Evolutionary conservation across 2,888 invertebrate genomes (phyloP).

Genomic region (Harpalus rubripes): DNA sequence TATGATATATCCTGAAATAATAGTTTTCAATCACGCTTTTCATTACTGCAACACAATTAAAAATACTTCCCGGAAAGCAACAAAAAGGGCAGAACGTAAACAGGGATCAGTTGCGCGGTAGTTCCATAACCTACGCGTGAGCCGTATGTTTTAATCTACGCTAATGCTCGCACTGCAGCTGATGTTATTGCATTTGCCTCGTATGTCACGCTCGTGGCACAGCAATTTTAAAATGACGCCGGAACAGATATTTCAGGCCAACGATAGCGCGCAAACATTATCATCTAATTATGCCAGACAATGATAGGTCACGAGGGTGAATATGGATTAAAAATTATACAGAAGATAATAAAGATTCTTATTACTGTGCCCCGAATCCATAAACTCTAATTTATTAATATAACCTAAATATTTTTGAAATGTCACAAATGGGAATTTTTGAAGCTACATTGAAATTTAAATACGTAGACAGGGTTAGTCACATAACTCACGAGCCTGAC

Average conservation of each 20-base stretch:
- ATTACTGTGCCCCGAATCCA: no score
- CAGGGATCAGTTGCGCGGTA: not conserved
- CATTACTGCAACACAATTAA: not conserved
- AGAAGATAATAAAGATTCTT: no score
- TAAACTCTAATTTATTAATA: no score
- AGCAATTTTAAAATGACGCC: not conserved
- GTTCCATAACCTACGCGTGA: not conserved
- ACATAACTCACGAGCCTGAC: no score
- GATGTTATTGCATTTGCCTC: constrained; percentile 1
- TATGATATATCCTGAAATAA: no score
- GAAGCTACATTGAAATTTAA: no score
- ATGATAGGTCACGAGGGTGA: not conserved
- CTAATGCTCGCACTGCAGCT: not conserved
- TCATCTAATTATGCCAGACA: not conserved
- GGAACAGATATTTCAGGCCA: not conserved
- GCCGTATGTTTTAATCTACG: not conserved
- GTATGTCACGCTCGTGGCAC: not conserved
- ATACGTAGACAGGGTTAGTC: no score
- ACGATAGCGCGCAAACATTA: not conserved
- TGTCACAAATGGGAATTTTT: no score
- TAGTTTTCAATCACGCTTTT: not conserved
- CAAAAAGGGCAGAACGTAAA: not conserved
- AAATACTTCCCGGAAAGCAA: not conserved
- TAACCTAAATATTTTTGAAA: no score
- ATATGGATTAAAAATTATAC: not conserved